Evolutionary conservation across 2,888 invertebrate species (phyloP).

Genomic region (Philopedon plagiatum): DNA sequence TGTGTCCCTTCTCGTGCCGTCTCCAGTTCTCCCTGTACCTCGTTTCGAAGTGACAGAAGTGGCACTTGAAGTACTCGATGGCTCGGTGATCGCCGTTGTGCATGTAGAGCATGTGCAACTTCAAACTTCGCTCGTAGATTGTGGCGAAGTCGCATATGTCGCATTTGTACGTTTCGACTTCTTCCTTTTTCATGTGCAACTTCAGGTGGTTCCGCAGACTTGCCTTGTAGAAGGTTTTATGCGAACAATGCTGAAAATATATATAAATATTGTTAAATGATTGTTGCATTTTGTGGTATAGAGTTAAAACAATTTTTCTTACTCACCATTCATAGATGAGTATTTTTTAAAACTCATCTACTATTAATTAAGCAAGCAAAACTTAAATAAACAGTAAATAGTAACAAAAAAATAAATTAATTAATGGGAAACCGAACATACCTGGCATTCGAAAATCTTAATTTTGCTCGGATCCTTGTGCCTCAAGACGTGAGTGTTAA

Average conservation of each 20-base stretch:
- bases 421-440: too few species aligned
- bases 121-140: slow-evolving; percentile 32
- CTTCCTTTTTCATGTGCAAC: slow-evolving; percentile 39
- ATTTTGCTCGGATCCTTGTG: slow-evolving; percentile 39
- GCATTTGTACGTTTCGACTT: slow-evolving; percentile 37
- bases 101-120: slow-evolving; percentile 32
- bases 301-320: too few species aligned
- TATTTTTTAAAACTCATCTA: too few species aligned
- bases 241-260: slow-evolving; percentile 33
- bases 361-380: too few species aligned
- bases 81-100: slow-evolving; percentile 35
- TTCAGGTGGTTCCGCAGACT: slow-evolving; percentile 29
- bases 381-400: not conserved
- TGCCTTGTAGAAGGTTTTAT: slow-evolving; percentile 39
- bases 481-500: slow-evolving; percentile 39
- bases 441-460: slow-evolving; percentile 36
- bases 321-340: too few species aligned
- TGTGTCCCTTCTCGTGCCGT: slow-evolving; percentile 31
- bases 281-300: too few species aligned
- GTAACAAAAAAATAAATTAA: not conserved
- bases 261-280: too few species aligned
- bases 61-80: slow-evolving; percentile 37
- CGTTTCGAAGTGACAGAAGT: slow-evolving; percentile 33
- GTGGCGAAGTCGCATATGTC: slow-evolving; percentile 33
- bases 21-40: slow-evolving; percentile 36